Evolutionary conservation across 2,888 invertebrate species (phyloP).

Genomic region (Cybosia mesomella): DNA sequence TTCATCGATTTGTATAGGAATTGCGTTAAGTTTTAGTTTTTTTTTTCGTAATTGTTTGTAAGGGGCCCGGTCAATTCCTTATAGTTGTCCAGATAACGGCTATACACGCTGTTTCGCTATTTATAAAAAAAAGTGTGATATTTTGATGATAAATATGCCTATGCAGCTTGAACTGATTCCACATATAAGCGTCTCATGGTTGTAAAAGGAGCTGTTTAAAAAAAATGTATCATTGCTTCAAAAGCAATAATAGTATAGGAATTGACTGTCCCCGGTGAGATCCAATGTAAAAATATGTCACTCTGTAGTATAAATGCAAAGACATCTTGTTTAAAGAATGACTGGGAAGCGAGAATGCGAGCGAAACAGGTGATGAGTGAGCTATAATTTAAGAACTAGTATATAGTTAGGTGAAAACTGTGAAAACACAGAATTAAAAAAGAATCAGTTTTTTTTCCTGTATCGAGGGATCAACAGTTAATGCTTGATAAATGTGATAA

Average conservation of each 20-base stretch:
- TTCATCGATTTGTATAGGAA: conserved; percentile 78
- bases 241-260: conserved; percentile 73
- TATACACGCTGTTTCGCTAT: conserved; percentile 61
- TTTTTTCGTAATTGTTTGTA: conserved; percentile 65
- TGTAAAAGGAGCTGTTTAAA: conserved; percentile 47
- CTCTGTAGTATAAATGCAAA: conserved; percentile 75
- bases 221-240: conserved; percentile 61
- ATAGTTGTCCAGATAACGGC: conserved; percentile 47
- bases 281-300: conserved; percentile 79
- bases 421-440: conserved; percentile 70
- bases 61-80: conserved; percentile 82
- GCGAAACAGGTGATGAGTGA: conserved; percentile 63
- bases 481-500: conserved; percentile 78
- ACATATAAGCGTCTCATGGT: conserved; percentile 42
- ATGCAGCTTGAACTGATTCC: conserved; percentile 68
- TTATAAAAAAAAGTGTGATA: conserved; percentile 75
- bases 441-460: conserved; percentile 75
- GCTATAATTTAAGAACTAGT: conserved; percentile 79
- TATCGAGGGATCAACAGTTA: conserved; percentile 80
- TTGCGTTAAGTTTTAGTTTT: conserved; percentile 76
- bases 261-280: conserved; percentile 80
- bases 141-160: conserved; percentile 71
- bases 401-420: conserved; percentile 85
- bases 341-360: conserved; percentile 64
- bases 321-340: conserved; percentile 66